These are phyloP conservation scores for Epistrophe grossulariae DNA, from an alignment of 2,888 invertebrate genomes.

Conservation along the genomic window DNA sequence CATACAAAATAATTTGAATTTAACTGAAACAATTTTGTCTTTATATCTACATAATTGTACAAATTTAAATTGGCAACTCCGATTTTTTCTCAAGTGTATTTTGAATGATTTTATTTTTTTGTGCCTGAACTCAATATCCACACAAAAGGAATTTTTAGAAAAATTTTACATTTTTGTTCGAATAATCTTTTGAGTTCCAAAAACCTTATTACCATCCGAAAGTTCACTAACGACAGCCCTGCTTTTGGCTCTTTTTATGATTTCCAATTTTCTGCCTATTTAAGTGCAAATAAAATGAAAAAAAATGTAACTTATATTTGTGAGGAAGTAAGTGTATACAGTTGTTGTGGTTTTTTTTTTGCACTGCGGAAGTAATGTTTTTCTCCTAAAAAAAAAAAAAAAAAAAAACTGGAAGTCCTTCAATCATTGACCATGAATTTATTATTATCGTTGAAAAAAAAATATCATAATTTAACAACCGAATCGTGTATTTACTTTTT, in stretches of 20 bases:
- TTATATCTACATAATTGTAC: too few relatives aligned
- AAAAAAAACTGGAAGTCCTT: background rate
- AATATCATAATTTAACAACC: background rate
- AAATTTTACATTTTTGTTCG: too few relatives aligned
- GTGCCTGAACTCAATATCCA: background rate
- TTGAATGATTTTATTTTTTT: too few relatives aligned
- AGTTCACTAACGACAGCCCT: background rate
- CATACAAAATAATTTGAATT: background rate
- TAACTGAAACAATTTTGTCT: too few relatives aligned
- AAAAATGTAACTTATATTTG: conserved; percentile 11
- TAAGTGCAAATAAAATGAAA: conserved; percentile 63
- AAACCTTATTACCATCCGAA: background rate
- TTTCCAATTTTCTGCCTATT: conserved; percentile 73
- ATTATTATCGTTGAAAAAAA: conserved; percentile 5
- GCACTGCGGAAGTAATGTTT: background rate
- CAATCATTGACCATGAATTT: conserved; percentile 15
- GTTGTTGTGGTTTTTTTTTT: background rate
- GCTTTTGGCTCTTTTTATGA: conserved; percentile 39
- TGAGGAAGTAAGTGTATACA: background rate
- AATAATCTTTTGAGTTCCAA: too few relatives aligned
- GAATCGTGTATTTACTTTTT: conserved; percentile 16
- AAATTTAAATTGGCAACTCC: too few relatives aligned
- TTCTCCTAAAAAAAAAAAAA: background rate
- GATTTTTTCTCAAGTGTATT: too few relatives aligned
- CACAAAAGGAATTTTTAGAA: background rate